phyloP scores from a whole-genome alignment of 2,113 vertebrate species.

The Gnathonemus longibarbis region DNA sequence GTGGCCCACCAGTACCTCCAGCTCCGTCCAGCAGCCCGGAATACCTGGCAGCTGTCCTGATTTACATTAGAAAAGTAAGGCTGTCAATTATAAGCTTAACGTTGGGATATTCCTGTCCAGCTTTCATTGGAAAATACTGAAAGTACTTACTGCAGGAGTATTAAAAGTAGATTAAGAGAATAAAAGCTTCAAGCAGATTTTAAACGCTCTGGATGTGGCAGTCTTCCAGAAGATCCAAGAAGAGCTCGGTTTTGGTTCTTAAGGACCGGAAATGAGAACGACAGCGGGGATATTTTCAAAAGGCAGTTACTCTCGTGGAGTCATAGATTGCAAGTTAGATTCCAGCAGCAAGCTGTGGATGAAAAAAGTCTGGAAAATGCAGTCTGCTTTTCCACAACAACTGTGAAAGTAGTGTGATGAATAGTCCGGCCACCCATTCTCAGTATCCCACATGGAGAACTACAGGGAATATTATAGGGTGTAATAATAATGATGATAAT shows the following conservation, averaged over 20 bases:
- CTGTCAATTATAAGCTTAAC: constrained; percentile 37
- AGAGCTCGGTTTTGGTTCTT: neutral
- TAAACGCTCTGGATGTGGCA: neutral
- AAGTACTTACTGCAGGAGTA: constrained; percentile 5
- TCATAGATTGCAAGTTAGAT: neutral
- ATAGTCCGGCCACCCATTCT: neutral
- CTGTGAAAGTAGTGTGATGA: neutral
- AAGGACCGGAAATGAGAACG: neutral
- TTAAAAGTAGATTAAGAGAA: constrained; percentile 11
- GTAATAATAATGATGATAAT: neutral
- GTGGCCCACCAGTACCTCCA: constrained; percentile 44
- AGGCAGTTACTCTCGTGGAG: neutral
- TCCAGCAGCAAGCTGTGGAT: neutral
- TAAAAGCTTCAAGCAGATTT: neutral
- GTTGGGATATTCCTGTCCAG: constrained; percentile 43
- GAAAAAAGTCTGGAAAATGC: neutral
- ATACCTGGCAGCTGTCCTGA: constrained; percentile 42
- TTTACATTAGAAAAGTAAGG: constrained; percentile 37
- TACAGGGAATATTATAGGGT: neutral
- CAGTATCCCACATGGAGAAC: neutral
- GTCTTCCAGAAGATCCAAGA: neutral
- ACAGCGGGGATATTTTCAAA: neutral
- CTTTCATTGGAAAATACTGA: constrained; percentile 30
- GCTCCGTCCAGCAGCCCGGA: constrained; percentile 23
- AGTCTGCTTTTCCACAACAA: constrained; percentile 32